Percentiles rank a stretch among this genome's conserved stretches.
These are phyloP conservation scores for Drymonia ruficornis DNA, from an alignment of 2,888 invertebrate genomes.

Conservation along the genomic window DNA sequence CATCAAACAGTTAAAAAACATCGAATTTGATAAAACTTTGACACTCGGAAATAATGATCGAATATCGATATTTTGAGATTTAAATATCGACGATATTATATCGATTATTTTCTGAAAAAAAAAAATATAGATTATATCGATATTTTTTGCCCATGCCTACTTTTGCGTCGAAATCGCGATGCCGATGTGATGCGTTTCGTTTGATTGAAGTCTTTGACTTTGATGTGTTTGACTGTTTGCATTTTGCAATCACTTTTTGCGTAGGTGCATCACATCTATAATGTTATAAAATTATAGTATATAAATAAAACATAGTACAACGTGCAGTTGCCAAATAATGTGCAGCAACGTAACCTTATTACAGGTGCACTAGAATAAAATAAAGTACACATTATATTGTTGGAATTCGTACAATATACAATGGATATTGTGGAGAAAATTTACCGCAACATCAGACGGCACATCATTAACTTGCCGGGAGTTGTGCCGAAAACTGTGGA, in stretches of 20 bases:
- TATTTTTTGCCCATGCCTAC: too few species aligned
- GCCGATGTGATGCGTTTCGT: too few species aligned
- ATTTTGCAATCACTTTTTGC: conserved; percentile 33
- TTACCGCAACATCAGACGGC: conserved; percentile 59
- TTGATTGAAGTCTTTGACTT: too few species aligned
- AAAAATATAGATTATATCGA: too few species aligned
- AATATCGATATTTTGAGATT: too few species aligned
- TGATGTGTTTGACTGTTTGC: conserved; percentile 16
- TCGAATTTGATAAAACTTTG: too few species aligned
- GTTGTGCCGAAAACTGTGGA: conserved; percentile 67
- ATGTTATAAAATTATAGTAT: conserved; percentile 48
- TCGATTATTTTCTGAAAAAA: too few species aligned
- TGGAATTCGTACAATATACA: conserved; percentile 20
- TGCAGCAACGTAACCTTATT: conserved; percentile 63
- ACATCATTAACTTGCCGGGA: conserved; percentile 58
- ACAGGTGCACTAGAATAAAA: conserved; percentile 37
- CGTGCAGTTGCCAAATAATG: conserved; percentile 78
- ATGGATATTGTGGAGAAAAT: conserved; percentile 76
- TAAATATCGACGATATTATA: too few species aligned
- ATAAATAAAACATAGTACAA: conserved; percentile 45
- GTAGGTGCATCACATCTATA: conserved; percentile 28
- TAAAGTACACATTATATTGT: conserved; percentile 44
- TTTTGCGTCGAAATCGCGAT: too few species aligned
- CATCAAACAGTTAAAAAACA: too few species aligned
- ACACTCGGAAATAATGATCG: too few species aligned